Percentiles rank a stretch among this genome's conserved stretches.
Evolutionary conservation across 2,888 invertebrate genomes (phyloP).

Genomic region (Andrena dorsata): DNA sequence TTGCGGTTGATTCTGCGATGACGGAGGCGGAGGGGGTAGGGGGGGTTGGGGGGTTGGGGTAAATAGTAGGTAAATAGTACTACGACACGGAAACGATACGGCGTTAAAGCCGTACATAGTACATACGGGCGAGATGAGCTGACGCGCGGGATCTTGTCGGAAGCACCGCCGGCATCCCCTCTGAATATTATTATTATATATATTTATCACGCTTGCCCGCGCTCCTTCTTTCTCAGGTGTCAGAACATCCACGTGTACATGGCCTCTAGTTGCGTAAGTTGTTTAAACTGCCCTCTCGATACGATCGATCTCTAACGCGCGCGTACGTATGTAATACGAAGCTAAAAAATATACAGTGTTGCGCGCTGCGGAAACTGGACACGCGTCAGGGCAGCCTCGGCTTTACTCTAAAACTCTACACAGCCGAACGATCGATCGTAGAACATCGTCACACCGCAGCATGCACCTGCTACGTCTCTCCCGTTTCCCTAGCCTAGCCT

Average conservation of each 20-base stretch:
- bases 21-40: background rate
- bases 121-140: background rate
- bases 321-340: constrained; percentile 56
- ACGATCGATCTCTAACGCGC: constrained; percentile 44
- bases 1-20: too few species aligned
- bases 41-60: too few species aligned
- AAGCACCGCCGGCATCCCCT: constrained; percentile 25
- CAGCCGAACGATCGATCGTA: constrained; percentile 8
- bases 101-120: constrained; percentile 8
- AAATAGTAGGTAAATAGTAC: constrained; percentile 30
- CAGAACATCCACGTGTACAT: constrained; percentile 40
- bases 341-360: constrained; percentile 64
- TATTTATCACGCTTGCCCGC: constrained; percentile 2
- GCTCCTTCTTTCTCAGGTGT: background rate
- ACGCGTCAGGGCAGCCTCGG: constrained; percentile 30
- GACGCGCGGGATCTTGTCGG: constrained; percentile 2
- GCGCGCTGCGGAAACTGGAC: constrained; percentile 51
- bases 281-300: constrained; percentile 37
- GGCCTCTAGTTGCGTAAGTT: constrained; percentile 17
- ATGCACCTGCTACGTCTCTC: too few species aligned
- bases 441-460: background rate
- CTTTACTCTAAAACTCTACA: too few species aligned
- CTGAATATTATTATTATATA: constrained; percentile 1
- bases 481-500: too few species aligned
- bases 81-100: constrained; percentile 54